These are phyloP conservation scores for Halocaridina rubra DNA, from an alignment of 2,888 invertebrate genomes.

Conservation along the genomic window DNA sequence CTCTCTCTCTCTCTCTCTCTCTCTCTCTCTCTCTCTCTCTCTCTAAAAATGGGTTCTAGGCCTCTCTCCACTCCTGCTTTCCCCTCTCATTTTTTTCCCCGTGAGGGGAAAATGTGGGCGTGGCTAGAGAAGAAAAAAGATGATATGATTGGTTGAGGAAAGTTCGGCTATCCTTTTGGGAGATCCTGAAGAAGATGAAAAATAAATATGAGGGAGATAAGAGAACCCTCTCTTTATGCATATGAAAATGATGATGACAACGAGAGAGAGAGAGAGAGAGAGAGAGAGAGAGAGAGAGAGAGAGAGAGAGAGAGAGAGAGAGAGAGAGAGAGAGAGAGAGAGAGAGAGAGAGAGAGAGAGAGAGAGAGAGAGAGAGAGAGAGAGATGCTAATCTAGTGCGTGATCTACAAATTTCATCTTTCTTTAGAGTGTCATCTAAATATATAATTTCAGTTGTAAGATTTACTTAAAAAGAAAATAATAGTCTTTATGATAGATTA, in stretches of 20 bases:
- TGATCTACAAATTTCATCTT: too few relatives aligned
- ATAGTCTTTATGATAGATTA: too few relatives aligned
- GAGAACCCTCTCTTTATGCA: not conserved
- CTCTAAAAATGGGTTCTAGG: too few relatives aligned
- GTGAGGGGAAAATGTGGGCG: not conserved
- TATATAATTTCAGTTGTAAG: too few relatives aligned
- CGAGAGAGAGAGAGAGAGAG: not conserved
- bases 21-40: conserved; percentile 16
- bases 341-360: not conserved
- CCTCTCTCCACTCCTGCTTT: conserved; percentile 1
- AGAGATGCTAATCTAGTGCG: too few relatives aligned
- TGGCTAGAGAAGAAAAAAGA: not conserved
- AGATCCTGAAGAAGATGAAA: not conserved
- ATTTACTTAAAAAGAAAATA: too few relatives aligned
- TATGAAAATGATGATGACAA: not conserved
- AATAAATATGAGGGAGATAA: not conserved
- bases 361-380: not conserved
- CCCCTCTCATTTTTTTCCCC: conserved; percentile 19
- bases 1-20: conserved; percentile 17
- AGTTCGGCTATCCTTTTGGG: not conserved
- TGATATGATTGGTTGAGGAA: not conserved
- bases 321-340: not conserved
- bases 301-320: not conserved
- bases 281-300: not conserved
- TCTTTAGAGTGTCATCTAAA: too few relatives aligned